Evolutionary conservation across 2,113 vertebrate genomes (phyloP).

Genomic region (Tachycineta bicolor): DNA sequence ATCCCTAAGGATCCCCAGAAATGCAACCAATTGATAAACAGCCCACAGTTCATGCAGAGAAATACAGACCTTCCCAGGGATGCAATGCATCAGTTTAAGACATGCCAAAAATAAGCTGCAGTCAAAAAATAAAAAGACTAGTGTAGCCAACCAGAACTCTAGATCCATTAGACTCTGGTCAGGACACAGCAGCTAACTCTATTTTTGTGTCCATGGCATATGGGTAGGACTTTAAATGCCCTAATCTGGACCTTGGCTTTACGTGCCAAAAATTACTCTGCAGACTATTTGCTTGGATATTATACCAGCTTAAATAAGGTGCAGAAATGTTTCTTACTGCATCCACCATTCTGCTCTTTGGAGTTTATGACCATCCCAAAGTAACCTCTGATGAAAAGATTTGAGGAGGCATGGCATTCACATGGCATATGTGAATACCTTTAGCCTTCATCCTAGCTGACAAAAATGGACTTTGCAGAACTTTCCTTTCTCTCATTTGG

Average conservation of each 20-base stretch:
- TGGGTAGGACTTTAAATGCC: not conserved
- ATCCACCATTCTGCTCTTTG: not conserved
- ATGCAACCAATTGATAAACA: not conserved
- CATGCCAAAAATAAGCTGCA: constrained; percentile 4
- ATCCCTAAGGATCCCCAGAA: constrained; percentile 35
- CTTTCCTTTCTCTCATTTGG: not conserved
- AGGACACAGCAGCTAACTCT: not conserved
- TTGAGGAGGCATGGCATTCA: not conserved
- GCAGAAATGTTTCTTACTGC: not conserved
- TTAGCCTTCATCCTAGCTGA: not conserved
- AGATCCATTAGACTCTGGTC: not conserved
- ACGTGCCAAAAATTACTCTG: not conserved
- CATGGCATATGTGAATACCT: not conserved
- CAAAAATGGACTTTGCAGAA: not conserved
- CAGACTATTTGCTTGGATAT: not conserved
- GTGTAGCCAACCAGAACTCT: not conserved
- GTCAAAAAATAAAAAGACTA: constrained; percentile 21
- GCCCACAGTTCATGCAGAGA: not conserved
- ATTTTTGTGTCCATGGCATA: not conserved
- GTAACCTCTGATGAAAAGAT: not conserved
- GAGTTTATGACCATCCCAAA: not conserved
- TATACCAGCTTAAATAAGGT: not conserved
- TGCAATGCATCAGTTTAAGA: not conserved
- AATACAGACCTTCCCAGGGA: not conserved
- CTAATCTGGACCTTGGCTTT: not conserved